Evolutionary conservation across 2,797 vertebrate species (phyloP), one percentile per base, ranked within the genome.

Genomic region (Denticeps clupeoides): DNA sequence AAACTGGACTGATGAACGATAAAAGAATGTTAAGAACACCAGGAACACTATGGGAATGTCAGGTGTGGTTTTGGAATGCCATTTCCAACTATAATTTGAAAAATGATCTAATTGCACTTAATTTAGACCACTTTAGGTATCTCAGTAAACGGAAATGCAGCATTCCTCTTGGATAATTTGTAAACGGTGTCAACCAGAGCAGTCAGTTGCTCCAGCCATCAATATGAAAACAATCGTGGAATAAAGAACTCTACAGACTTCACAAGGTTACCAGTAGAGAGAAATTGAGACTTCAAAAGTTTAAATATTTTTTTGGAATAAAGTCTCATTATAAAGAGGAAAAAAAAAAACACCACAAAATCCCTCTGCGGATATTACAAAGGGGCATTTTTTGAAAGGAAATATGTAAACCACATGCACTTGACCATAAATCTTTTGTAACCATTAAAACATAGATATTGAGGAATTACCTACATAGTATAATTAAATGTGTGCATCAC

Each of bases 41-140:
- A 29, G 21, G n/a, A 51, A 52, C 47, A 16, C 26, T 46, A 71
- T 58, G 61, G 80, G 77, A 85, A 85, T 84, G 81, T 82, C 61
- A 63, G 56, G 23, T 37, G 66, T 44, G n/a, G 40, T 59, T 68
- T 72, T 59, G 67, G 63, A 70, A 70, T 69, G 64, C 41, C 40
- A 46, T 59, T 42, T 46, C 18, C 54, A 44, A 54, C 19, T 33
- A 28, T 63, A 67, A 45, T 64, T 42, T 49, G 43, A 47, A 62
- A 64, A 53, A 58, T 63, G 64, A 52, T 78, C 72, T 84, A 87
- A 87, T 86, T 86, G 85, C 83, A 86, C 83, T 86, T 86, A 47
- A 57, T 75, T 68, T 69, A 53, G 67, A 56, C 58, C 35, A 56
- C 77, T 68, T 62, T 37, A 53, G 55, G 56, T 62, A 62, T 52